Percentiles rank a stretch among this genome's conserved stretches.
These are phyloP conservation scores for Aspidapion aeneum DNA, from an alignment of 2,888 invertebrate species.

Conservation along the genomic window DNA sequence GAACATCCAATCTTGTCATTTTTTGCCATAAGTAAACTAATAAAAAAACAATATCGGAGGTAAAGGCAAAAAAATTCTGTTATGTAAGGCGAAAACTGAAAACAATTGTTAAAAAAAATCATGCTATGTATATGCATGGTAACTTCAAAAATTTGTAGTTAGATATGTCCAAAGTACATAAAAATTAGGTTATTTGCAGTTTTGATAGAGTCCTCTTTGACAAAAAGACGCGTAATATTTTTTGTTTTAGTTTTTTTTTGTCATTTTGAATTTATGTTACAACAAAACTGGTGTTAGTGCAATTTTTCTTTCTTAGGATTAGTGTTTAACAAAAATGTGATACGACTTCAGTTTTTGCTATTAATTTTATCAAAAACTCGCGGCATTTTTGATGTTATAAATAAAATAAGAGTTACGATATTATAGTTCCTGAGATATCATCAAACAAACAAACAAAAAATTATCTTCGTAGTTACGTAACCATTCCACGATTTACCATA, in stretches of 20 bases:
- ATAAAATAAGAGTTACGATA: not conserved
- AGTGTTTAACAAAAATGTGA: not conserved
- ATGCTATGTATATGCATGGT: slow-evolving; percentile 49
- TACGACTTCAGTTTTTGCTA: not conserved
- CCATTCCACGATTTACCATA: not conserved
- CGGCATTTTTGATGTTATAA: not conserved
- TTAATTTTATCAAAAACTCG: not conserved
- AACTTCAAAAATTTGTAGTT: slow-evolving; percentile 43
- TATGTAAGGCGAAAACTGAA: not conserved
- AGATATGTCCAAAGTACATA: slow-evolving; percentile 47
- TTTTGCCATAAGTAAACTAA: too few relatives aligned
- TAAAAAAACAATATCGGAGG: too few relatives aligned
- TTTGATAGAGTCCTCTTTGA: too few relatives aligned
- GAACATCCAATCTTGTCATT: too few relatives aligned
- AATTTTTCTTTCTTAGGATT: slow-evolving; percentile 16
- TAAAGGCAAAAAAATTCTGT: not conserved
- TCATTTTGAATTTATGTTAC: slow-evolving; percentile 24
- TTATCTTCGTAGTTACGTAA: not conserved
- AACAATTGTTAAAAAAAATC: slow-evolving; percentile 18
- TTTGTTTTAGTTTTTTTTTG: too few relatives aligned
- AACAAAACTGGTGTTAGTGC: slow-evolving; percentile 21
- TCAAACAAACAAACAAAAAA: too few relatives aligned
- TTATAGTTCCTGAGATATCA: not conserved
- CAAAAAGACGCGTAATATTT: too few relatives aligned
- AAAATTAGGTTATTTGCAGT: too few relatives aligned